Evolutionary conservation across 2,113 vertebrate genomes (phyloP).

Genomic region (Ibidorhyncha struthersii): DNA sequence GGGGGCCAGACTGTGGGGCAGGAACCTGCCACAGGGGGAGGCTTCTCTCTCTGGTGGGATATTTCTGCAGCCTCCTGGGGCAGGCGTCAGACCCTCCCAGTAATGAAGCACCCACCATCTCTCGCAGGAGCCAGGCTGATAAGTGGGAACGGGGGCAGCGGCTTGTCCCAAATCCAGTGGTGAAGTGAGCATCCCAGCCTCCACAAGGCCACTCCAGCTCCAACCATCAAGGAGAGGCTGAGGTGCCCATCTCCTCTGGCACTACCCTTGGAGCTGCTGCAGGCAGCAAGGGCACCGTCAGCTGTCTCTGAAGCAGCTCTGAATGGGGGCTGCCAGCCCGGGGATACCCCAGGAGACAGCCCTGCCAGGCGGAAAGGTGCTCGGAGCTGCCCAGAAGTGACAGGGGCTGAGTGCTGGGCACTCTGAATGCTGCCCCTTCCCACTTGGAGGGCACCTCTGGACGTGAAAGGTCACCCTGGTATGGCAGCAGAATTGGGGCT

Average conservation of each 20-base stretch:
- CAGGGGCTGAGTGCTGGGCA: not conserved
- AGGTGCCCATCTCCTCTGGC: not conserved
- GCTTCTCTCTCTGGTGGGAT: not conserved
- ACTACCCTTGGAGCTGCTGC: not conserved
- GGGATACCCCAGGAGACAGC: not conserved
- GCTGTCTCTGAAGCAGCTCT: not conserved
- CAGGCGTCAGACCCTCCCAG: not conserved
- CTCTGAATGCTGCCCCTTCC: not conserved
- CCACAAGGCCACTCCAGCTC: not conserved
- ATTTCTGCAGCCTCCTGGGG: not conserved
- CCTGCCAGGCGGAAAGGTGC: not conserved
- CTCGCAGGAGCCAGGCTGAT: not conserved
- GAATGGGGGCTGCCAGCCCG: rapidly evolving
- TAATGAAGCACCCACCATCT: not conserved
- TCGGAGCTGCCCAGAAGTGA: not conserved
- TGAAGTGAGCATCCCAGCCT: not conserved
- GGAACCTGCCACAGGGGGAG: not conserved
- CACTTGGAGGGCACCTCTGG: not conserved
- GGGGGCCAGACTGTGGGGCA: slow-evolving; percentile 12
- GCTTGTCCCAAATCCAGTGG: not conserved
- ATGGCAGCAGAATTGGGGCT: not conserved
- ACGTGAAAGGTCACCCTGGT: not conserved
- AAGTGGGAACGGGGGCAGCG: not conserved
- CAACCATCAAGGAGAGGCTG: not conserved
- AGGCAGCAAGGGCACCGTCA: not conserved